phyloP scores from a whole-genome alignment of 2,888 invertebrate species.

The Cyrtodaria siliqua region DNA sequence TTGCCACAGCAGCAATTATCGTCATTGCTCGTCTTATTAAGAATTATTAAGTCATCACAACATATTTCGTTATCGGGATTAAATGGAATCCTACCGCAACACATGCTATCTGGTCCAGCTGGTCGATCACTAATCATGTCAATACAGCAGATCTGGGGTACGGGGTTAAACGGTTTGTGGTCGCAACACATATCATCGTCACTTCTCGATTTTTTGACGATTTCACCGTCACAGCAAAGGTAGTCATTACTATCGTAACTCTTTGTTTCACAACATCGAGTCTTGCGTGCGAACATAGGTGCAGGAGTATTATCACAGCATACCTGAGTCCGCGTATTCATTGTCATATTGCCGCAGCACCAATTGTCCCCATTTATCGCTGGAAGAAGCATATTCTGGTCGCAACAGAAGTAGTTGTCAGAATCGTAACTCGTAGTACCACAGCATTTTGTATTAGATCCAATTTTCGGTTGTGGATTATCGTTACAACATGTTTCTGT shows the following conservation, averaged over 20 bases:
- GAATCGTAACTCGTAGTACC: slow-evolving; percentile 45
- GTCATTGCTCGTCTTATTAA: slow-evolving; percentile 35
- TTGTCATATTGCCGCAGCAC: slow-evolving; percentile 51
- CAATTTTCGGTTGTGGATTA: slow-evolving; percentile 36
- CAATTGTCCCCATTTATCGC: slow-evolving; percentile 35
- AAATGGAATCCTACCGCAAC: slow-evolving; percentile 35
- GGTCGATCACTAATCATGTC: slow-evolving; percentile 24
- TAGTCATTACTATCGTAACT: slow-evolving; percentile 32
- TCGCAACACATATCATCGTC: slow-evolving; percentile 51
- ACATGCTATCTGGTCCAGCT: slow-evolving; percentile 29
- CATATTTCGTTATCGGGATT: slow-evolving; percentile 42
- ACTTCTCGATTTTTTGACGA: slow-evolving; percentile 32
- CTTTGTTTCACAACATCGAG: slow-evolving; percentile 41
- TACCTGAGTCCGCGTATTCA: slow-evolving; percentile 45
- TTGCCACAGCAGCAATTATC: slow-evolving; percentile 60
- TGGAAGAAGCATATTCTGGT: slow-evolving; percentile 26
- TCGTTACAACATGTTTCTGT: slow-evolving; percentile 54
- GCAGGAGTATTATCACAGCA: slow-evolving; percentile 43
- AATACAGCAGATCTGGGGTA: slow-evolving; percentile 45
- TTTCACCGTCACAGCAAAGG: slow-evolving; percentile 46
- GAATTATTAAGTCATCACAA: slow-evolving; percentile 47
- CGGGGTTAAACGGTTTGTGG: slow-evolving; percentile 42
- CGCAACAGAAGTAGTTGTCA: slow-evolving; percentile 48
- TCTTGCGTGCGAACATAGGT: slow-evolving; percentile 25
- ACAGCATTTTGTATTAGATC: slow-evolving; percentile 51